Evolutionary conservation across 2,888 invertebrate species (phyloP), one percentile per base, ranked within the genome.

Genomic region (Andricus quercusramuli): DNA sequence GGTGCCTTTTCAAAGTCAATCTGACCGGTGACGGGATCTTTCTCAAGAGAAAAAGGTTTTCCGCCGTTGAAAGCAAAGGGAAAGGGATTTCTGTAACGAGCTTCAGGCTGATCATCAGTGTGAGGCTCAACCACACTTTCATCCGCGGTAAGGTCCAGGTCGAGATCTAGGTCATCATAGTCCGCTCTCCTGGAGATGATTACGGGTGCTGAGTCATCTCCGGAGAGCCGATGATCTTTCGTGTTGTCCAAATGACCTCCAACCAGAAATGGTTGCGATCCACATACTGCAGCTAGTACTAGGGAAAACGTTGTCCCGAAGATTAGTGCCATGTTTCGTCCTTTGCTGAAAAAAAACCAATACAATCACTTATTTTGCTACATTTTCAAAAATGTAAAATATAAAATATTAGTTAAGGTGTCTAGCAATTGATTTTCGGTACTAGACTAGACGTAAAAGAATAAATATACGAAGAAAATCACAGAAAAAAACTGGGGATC

Each of bases 11-110:
- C 94, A 82, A 96, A 96, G 88, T 96, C 95, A 59, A 95, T 93
- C 85, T 94, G 93, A 0, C 96, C 96, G 0, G 96, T 96, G 41
- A 95, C 90, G 0, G 96, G 96, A 91, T 96, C 95, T 86, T 95
- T 95, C 83, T 95, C 95, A 9, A 95, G 93, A 80, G 96, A 95
- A 88, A 96, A 96, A 0, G 96, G 96, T 87, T 95, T 95, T 22
- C 96, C 96, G 82, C 95, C 95, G 88, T 96, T 96, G 89, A 96
- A 95, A 41, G 92, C 92, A 83, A 90, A 92, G 32, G 92, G 90
- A 79, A 89, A 91, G 37, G 91, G 90, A 29, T 91, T 83, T 78
- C 90, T 89, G 82, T 90, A 92, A 83, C 90, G 90, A 56, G 74
- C 74, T 74, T 74, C 74, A 20, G 87, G 86, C n/a, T 86, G 82